Evolutionary conservation across 2,797 vertebrate genomes (phyloP).

Genomic region (Sebastes taczanowskii): DNA sequence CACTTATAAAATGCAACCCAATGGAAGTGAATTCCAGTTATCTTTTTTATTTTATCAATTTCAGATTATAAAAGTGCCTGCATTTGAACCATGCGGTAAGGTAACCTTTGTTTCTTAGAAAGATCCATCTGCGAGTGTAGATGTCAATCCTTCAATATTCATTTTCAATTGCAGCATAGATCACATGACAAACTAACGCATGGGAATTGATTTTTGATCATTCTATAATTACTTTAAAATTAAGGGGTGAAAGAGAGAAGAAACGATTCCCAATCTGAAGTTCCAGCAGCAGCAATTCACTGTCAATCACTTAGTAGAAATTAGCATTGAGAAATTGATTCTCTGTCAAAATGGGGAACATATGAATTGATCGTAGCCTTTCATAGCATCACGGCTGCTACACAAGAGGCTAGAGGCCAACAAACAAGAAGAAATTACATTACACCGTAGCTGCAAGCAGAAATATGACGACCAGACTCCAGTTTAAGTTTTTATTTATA

Average conservation of each 20-base stretch:
- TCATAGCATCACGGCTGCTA: neutral
- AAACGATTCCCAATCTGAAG: constrained; percentile 25
- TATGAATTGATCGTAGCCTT: constrained; percentile 29
- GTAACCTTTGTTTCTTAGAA: constrained; percentile 10
- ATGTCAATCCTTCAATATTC: neutral
- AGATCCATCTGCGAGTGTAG: constrained; percentile 3
- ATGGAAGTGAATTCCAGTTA: neutral
- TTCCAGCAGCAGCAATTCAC: neutral
- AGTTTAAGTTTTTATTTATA: neutral
- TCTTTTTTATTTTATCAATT: neutral
- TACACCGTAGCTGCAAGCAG: neutral
- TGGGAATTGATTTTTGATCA: constrained; percentile 39
- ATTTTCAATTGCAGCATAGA: constrained; percentile 5
- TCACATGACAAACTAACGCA: neutral
- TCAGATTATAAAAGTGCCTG: neutral
- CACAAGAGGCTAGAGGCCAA: neutral
- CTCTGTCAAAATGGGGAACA: neutral
- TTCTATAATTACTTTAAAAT: constrained; percentile 46
- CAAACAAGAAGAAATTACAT: neutral
- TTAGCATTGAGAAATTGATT: constrained; percentile 40
- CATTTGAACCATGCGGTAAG: neutral
- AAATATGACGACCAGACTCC: neutral
- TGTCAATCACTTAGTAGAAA: constrained; percentile 33
- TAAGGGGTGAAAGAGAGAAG: neutral
- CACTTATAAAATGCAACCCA: neutral